Base-by-base conservation (phyloP, 2,797 vertebrate genomes). In the Buceros bicornis region DNA sequence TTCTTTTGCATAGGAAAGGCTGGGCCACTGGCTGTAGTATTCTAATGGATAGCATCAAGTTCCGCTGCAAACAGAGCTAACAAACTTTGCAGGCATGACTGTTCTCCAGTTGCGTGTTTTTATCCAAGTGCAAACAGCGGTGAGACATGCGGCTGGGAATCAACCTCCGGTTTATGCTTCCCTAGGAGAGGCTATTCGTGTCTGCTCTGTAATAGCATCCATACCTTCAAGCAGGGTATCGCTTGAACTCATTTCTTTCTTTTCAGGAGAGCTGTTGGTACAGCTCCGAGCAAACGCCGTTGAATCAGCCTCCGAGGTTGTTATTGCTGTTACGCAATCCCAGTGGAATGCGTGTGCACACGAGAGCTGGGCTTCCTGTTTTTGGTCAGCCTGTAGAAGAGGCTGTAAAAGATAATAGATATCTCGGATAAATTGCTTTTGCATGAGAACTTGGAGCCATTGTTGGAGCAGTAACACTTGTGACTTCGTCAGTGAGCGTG, bases 321-420 rank as follows among this genome's bases (percentile, higher is more conserved):
- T 96, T 96, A 78, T 71, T 89, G 92, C 61, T 87, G 87, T 98
- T 98, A 97, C 97, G 93, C 96, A 97, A 97, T 96, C 95, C 96
- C 93, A 67, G 90, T 92, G 97, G 98, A 97, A 98, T 98, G 97
- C 71, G 5, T 81, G 88, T 71, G 78, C 82, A 76, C 67, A 76
- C 11, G 67, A 87, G 96, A 95, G 91, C 74, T 78, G 35, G 56
- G 96, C 84, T 98, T 98, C 97, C 97, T 97, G 97, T 91, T 97
- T 97, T 96, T 65, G 81, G 87, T 89, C 89, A 91, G 88, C 93
- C 88, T 89, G 89, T 69, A 86, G 92, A 95, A 92, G 90, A 71
- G 37, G 67, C 85, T 89, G 18, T 87, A 64, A 89, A 94, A 82
- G 93, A 87, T 81, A 96, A 89, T 64, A 64, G 94, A 40, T 79